A percentile compares a stretch with the other conserved stretches of the same genome.
These are phyloP conservation scores for Siderastrea siderea DNA, from an alignment of 92 coral and sea anemone species.

Conservation along the genomic window DNA sequence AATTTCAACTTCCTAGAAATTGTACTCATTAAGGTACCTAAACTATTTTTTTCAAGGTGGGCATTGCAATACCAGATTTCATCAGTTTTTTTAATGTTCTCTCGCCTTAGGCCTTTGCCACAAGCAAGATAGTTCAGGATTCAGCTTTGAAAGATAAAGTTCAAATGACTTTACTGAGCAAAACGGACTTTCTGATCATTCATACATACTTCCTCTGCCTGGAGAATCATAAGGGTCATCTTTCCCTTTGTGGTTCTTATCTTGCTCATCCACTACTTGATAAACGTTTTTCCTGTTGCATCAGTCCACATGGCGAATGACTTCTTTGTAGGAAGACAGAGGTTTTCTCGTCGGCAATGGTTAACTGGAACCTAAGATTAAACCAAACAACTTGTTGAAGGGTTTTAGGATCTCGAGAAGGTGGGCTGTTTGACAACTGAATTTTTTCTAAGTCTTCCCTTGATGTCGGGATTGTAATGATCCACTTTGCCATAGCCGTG, in stretches of 20 bases:
- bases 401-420: slow-evolving; percentile 54
- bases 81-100: slow-evolving; percentile 14
- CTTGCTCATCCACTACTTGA: slow-evolving; percentile 58
- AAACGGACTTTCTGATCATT: slow-evolving; percentile 16
- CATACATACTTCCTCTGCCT: slow-evolving; percentile 39
- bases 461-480: slow-evolving; percentile 58
- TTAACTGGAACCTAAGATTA: slow-evolving; percentile 58
- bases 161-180: slow-evolving; percentile 35
- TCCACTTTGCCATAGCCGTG: slow-evolving; percentile 85
- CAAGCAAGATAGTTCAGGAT: slow-evolving; percentile 57
- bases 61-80: slow-evolving; percentile 63
- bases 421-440: slow-evolving; percentile 55
- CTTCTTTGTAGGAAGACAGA: slow-evolving; percentile 44
- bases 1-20: slow-evolving; percentile 49
- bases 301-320: slow-evolving; percentile 56
- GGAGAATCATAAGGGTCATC: slow-evolving; percentile 27
- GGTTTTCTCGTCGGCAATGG: slow-evolving; percentile 68
- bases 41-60: slow-evolving; percentile 52
- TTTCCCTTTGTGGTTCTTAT: slow-evolving; percentile 28
- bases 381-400: slow-evolving; percentile 64
- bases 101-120: slow-evolving; percentile 65
- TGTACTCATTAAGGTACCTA: slow-evolving; percentile 49
- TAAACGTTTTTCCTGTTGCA: slow-evolving; percentile 63
- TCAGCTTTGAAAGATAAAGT: slow-evolving; percentile 43
- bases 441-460: slow-evolving; percentile 70